Evolutionary conservation across 2,113 vertebrate species (phyloP), one percentile per base, ranked within the genome.

Genomic region (Ptilonorhynchus violaceus): DNA sequence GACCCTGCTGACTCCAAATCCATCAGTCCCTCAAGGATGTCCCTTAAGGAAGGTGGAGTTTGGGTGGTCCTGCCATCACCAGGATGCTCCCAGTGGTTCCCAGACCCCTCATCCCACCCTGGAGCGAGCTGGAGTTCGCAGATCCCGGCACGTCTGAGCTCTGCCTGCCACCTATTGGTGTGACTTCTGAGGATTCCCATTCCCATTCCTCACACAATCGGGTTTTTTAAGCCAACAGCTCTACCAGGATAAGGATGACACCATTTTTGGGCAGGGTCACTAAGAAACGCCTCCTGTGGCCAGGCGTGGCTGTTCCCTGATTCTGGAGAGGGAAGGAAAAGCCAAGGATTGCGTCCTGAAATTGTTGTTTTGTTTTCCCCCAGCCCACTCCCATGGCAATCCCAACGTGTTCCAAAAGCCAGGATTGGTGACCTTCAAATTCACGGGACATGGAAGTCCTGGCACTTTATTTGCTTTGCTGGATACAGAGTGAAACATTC

Each of bases 121-220:
- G 49, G 42, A 56, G 15, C 16, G 0, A 56, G 12, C 4, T 1
- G 1, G 33, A 24, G n/a, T 6, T 28, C 0, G 18, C 1, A 0
- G 11, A 8, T 66, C 21, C 21, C 1, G 15, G n/a, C 69, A 70
- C 80, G 22, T 4, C n/a, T 82, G 97, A 89, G 96, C 76, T 92
- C 74, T 76, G 81, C 93, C 98, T 98, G 98, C 98, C 98, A 98
- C 76, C 98, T 98, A 98, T 98, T 83, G 85, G 82, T 94, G 94
- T 58, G 86, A 58, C 46, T 15, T 21, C 67, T 7, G 44, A 92
- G 60, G 3, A 21, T 75, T 81, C 52, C n/a, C n/a, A 5, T 33
- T 27, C 74, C 62, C n/a, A 27, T 56, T 78, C 66, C 58, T 82
- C 55, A 55, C 80, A 91, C 84, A 79, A 78, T 42, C 73, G 24